A percentile compares a stretch with the other conserved stretches of the same genome.
Evolutionary conservation across 2,888 invertebrate genomes (phyloP).

Genomic region (Mythimna ferrago): DNA sequence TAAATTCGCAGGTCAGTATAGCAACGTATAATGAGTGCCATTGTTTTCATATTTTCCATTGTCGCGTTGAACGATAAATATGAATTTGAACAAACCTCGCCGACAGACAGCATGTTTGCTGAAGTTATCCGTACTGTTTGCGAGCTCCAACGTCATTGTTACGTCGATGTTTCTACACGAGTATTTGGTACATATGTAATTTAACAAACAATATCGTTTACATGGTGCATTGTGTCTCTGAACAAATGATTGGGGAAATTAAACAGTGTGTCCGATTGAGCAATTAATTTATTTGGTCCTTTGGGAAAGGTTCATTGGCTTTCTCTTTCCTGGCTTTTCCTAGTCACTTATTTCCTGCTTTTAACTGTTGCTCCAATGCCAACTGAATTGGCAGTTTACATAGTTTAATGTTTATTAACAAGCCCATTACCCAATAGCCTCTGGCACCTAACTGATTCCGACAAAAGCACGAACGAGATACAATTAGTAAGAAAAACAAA

Average conservation of each 20-base stretch:
- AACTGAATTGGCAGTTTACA: neutral
- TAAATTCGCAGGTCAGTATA: conserved; percentile 23
- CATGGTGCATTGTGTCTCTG: neutral
- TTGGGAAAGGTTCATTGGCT: neutral
- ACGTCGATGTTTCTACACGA: conserved; percentile 42
- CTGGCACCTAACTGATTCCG: neutral
- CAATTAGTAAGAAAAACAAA: conserved; percentile 19
- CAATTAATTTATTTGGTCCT: conserved; percentile 8
- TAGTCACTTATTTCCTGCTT: conserved; percentile 7
- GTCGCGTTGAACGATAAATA: conserved; percentile 54
- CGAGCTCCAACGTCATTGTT: conserved; percentile 54
- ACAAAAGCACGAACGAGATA: neutral
- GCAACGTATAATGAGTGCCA: conserved; percentile 37
- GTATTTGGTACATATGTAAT: conserved; percentile 26
- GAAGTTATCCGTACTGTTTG: conserved; percentile 58
- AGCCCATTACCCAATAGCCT: neutral
- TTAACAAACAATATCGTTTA: conserved; percentile 29
- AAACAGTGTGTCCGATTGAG: neutral
- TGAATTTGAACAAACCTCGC: conserved; percentile 46
- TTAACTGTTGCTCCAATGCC: neutral
- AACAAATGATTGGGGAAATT: neutral
- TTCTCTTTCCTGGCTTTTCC: conserved; percentile 5
- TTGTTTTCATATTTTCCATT: conserved; percentile 57
- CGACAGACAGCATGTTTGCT: conserved; percentile 47
- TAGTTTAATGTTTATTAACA: neutral